Evolutionary conservation across 2,797 vertebrate genomes (phyloP), one percentile per base, ranked within the genome.

Genomic region (Sebastes hubbsi): DNA sequence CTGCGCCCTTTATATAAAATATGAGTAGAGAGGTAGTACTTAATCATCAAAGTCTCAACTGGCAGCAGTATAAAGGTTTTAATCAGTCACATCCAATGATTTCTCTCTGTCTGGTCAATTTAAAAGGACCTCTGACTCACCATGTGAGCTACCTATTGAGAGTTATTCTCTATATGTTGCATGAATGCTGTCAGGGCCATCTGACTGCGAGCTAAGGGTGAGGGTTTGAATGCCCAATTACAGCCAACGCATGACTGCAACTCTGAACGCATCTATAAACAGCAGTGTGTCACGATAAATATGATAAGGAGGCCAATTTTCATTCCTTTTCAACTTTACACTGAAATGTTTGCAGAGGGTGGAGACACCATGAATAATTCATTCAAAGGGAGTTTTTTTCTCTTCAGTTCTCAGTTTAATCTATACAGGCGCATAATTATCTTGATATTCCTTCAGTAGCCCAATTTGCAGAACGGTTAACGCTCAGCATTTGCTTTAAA

Each of bases 161-260:
- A 84, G 72, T 85, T 87, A 76, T 63, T 83, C 65, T 76, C 55
- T 86, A 72, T 80, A 79, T 90, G 87, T 90, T 88, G 83, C 80
- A 71, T 84, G 71, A 90, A 89, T 38, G 80, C 90, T 92, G 90
- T 83, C 90, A 90, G n/a, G 67, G 87, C 82, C 92, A 93, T 85
- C 92, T 94, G 93, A 92, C 90, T 88, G 71, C 67, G 84, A 81
- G 70, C 55, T 25, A 63, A 81, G 64, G 62, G 81, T 77, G 83
- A 72, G 77, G 72, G 63, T 68, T 78, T 81, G 55, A 83, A 84
- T 73, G 64, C 49, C 80, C 80, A 82, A 61, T 85, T 83, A 76
- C n/a, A 10, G 80, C 70, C 59, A 82, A 78, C 34, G 29, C 81
- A 83, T 16, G 30, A 84, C 76, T 75, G 71, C 22, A 75, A 38